phyloP scores from a whole-genome alignment of 2,113 vertebrate species.

The Hyperopisus bebe region DNA sequence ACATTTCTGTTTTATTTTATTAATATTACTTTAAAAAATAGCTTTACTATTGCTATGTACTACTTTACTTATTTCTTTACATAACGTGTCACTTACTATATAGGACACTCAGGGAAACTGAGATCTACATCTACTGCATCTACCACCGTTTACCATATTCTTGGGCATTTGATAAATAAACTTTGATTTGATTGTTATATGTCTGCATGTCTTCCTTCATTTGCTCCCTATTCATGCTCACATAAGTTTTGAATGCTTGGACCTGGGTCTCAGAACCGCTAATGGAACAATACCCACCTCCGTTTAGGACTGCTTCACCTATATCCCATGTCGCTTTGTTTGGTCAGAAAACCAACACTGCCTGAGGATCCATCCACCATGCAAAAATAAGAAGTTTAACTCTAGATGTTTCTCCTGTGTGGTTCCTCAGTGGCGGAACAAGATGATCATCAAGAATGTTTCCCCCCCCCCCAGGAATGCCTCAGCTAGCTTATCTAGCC shows the following conservation, averaged over 20 bases:
- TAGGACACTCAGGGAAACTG: not conserved
- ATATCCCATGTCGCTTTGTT: too few relatives aligned
- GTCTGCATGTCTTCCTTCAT: too few relatives aligned
- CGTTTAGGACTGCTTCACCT: too few relatives aligned
- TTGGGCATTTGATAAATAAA: too few relatives aligned
- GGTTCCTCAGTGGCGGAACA: not conserved
- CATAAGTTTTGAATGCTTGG: not conserved
- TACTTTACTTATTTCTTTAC: not conserved
- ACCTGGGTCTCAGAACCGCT: not conserved
- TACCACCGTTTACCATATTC: too few relatives aligned
- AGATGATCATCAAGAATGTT: not conserved
- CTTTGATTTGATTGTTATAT: too few relatives aligned
- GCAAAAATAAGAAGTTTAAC: not conserved
- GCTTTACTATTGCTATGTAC: not conserved
- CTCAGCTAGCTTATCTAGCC: not conserved
- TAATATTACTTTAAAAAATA: not conserved
- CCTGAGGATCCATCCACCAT: too few relatives aligned
- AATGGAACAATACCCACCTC: too few relatives aligned
- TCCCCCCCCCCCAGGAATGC: not conserved
- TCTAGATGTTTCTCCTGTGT: not conserved
- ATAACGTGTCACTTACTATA: not conserved
- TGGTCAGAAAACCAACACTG: too few relatives aligned
- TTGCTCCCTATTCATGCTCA: too few relatives aligned
- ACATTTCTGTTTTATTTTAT: not conserved
- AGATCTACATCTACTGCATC: too few relatives aligned